Evolutionary conservation across 92 coral and sea anemone species (phyloP).

Genomic region (Heteractis magnifica): DNA sequence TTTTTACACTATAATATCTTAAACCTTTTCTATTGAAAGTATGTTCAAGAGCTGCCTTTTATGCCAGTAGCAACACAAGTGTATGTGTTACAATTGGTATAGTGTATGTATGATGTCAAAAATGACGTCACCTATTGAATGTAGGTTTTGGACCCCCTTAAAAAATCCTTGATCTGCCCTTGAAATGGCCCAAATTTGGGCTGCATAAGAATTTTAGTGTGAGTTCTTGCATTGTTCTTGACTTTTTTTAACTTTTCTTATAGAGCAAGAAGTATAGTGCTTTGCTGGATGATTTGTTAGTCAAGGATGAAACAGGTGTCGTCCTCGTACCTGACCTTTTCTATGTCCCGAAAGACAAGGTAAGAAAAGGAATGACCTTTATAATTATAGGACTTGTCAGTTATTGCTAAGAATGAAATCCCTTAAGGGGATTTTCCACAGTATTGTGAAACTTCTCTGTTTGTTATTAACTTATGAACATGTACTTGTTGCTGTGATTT

Average conservation of each 20-base stretch:
- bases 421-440: neutral
- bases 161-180: no score
- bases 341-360: constrained; percentile 94
- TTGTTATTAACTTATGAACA: neutral
- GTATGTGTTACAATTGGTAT: no score
- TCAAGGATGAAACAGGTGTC: constrained; percentile 76
- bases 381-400: neutral
- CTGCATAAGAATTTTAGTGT: no score
- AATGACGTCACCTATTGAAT: no score
- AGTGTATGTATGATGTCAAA: no score
- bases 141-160: no score
- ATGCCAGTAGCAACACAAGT: no score
- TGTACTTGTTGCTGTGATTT: neutral
- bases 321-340: constrained; percentile 88
- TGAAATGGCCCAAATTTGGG: no score
- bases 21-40: no score
- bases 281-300: constrained; percentile 70
- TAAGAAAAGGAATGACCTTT: constrained; percentile 11
- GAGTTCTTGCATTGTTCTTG: no score
- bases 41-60: no score
- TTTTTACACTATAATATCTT: no score
- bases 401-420: neutral
- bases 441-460: neutral
- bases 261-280: constrained; percentile 78
- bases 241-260: neutral